Base-by-base conservation (phyloP, 53 echinoderm and acorn worm species). In the Mesocentrotus franciscanus region DNA sequence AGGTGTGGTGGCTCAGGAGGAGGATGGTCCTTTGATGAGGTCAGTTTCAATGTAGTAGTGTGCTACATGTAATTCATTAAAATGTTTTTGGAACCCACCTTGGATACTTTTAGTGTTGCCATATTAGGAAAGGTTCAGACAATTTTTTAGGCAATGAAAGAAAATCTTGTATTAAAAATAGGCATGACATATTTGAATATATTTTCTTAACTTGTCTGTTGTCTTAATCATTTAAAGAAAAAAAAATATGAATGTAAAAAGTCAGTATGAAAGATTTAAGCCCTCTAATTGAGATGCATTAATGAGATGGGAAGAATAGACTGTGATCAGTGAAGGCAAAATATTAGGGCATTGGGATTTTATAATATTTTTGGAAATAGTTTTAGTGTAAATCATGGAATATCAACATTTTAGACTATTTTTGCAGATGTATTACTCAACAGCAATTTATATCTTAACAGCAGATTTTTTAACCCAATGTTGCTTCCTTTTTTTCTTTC, bases 11-110 rank as follows among this genome's bases (percentile, higher is more conserved):
- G 62, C 16, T 81, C 87, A 15, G 96, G 96, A 76, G 96, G 97
- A 36, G 61, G 92, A n/a, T 98, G 99, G 99, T 78, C 93, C 62
- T 98, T 92, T 74, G 92, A 98, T 85, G 95, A 95, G 97, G 99
- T 98, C 66, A 93, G 97, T 62, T 90, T 18, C 7, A 81, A 7
- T 49, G 49, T 49, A 49, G 49, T 49, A n/a, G 72, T 71, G 72
- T 71, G 10, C 72, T 49, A 49, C 49, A 49, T 4, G 2, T 49
- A 49, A 49, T 49, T 49, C 2, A 49, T 49, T 49, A 2, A 49
- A 49, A 49, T 49, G 6, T 49, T 49, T 49, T 49, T 49, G 24
- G 26, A 26, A 24, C 3, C 7, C 68, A 68, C 22, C 24, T 24
- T 68, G 26, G 4, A 68, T 24, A 49, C 5, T 22, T 22, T 49